phyloP scores from a whole-genome alignment of 1,140 invertebrate genomes.

The Temnothorax curvispinosus region DNA sequence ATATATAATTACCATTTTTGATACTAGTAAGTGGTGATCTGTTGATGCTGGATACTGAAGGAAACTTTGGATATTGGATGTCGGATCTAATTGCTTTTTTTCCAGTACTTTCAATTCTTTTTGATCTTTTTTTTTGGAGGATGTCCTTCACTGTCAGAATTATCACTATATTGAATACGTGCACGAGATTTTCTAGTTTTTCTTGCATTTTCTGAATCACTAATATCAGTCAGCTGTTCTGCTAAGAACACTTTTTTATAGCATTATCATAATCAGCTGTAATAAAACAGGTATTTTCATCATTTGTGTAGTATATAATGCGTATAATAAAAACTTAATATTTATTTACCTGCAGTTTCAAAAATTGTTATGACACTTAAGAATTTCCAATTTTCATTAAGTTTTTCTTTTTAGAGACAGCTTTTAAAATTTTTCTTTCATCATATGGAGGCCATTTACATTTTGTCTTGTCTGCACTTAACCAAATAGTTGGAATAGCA shows the following conservation, averaged over 20 bases:
- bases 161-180: not conserved
- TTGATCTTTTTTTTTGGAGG: not conserved
- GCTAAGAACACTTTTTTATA: not conserved
- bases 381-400: not conserved
- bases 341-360: conserved; percentile 13
- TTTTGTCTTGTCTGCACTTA: not conserved
- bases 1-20: not conserved
- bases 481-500: not conserved
- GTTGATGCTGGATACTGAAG: not conserved
- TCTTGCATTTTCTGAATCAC: conserved; percentile 3
- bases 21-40: not conserved
- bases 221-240: conserved; percentile 9
- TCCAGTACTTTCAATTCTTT: not conserved
- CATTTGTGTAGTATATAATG: not conserved
- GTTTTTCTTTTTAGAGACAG: not conserved
- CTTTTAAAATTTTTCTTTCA: conserved; percentile 1
- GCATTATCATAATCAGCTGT: conserved; percentile 3
- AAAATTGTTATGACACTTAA: not conserved
- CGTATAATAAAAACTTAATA: not conserved
- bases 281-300: conserved; percentile 6
- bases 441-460: not conserved
- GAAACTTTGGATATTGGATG: not conserved
- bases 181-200: conserved; percentile 4
- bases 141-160: not conserved
- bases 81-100: not conserved